Conservation (phyloP, 2,113 vertebrate species). For the Hiodon tergisus region DNA sequence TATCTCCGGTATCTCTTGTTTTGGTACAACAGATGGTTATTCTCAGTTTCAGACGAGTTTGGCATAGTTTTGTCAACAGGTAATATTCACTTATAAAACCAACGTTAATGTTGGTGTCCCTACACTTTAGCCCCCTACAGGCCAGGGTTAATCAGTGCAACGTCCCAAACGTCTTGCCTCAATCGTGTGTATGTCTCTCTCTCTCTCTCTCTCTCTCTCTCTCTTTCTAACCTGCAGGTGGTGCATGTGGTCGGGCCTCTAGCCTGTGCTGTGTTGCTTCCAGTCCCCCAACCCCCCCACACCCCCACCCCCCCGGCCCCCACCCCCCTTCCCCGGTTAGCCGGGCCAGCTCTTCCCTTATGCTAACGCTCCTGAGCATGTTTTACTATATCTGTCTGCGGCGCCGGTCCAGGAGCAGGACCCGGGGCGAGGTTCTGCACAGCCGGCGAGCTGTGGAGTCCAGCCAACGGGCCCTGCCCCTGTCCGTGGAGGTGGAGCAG, state of each 20-base stretch:
- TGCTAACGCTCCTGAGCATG: constrained; percentile 98
- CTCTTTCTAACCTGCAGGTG: constrained; percentile 63
- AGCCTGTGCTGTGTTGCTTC: constrained; percentile 42
- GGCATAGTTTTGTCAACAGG: neutral
- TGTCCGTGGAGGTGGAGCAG: constrained; percentile 85
- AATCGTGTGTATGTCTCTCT: constrained; percentile 39
- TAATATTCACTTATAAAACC: neutral
- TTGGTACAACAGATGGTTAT: no score
- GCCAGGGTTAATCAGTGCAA: neutral
- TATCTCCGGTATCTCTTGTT: no score
- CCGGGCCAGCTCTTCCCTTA: constrained; percentile 74
- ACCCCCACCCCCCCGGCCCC: no score
- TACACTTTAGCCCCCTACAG: neutral
- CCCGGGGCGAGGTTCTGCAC: constrained; percentile 84
- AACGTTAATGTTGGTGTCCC: neutral
- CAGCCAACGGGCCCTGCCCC: constrained; percentile 75
- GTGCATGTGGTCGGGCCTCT: constrained; percentile 58
- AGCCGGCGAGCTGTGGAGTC: constrained; percentile 84
- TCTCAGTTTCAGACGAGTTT: neutral
- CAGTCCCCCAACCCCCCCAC: neutral
- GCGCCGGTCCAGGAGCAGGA: constrained; percentile 89
- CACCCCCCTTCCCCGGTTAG: no score
- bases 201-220: constrained; percentile 44
- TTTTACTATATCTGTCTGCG: constrained; percentile 99
- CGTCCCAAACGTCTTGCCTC: constrained; percentile 9